A percentile compares a stretch with the other conserved stretches of the same genome.
phyloP scores from a whole-genome alignment of 1,140 invertebrate species.

The Hypothenemus hampei region DNA sequence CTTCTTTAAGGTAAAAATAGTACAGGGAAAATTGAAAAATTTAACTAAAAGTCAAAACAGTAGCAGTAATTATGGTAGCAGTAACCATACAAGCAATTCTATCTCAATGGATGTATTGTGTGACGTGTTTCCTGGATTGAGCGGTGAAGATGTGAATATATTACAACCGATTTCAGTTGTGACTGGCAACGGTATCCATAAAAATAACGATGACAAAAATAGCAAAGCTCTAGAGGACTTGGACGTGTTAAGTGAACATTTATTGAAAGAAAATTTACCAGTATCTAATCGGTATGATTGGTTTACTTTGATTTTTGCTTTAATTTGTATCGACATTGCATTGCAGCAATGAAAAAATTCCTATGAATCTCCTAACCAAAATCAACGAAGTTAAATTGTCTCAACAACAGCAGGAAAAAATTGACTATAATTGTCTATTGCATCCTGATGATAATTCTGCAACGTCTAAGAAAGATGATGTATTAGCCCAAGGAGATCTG shows the following conservation, averaged over 20 bases:
- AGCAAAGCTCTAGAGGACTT: slow-evolving; percentile 66
- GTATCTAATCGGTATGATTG: slow-evolving; percentile 27
- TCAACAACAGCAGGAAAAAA: slow-evolving; percentile 11
- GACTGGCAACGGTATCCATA: slow-evolving; percentile 5
- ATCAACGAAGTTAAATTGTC: slow-evolving; percentile 30
- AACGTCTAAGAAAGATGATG: slow-evolving; percentile 9
- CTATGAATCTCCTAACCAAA: slow-evolving; percentile 57
- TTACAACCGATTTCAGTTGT: slow-evolving; percentile 34
- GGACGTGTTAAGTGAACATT: slow-evolving; percentile 65
- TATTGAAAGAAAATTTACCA: slow-evolving; percentile 67
- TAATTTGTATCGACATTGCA: too few relatives aligned
- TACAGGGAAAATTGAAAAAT: too few relatives aligned
- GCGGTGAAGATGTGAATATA: slow-evolving; percentile 33
- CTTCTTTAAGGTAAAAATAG: slow-evolving; percentile 22
- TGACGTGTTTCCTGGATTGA: slow-evolving; percentile 52
- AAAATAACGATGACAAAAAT: slow-evolving; percentile 45
- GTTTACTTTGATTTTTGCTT: neutral
- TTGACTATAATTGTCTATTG: slow-evolving; percentile 39
- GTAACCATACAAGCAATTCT: slow-evolving; percentile 3
- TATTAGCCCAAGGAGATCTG: slow-evolving; percentile 12
- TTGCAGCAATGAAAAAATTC: slow-evolving; percentile 60
- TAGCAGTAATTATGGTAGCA: slow-evolving; percentile 11
- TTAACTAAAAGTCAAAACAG: too few relatives aligned
- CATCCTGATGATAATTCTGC: slow-evolving; percentile 16
- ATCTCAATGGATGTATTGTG: slow-evolving; percentile 54